A percentile compares a stretch with the other conserved stretches of the same genome.
phyloP scores from a whole-genome alignment of 2,113 vertebrate species.

The Paradisaea rubra region DNA sequence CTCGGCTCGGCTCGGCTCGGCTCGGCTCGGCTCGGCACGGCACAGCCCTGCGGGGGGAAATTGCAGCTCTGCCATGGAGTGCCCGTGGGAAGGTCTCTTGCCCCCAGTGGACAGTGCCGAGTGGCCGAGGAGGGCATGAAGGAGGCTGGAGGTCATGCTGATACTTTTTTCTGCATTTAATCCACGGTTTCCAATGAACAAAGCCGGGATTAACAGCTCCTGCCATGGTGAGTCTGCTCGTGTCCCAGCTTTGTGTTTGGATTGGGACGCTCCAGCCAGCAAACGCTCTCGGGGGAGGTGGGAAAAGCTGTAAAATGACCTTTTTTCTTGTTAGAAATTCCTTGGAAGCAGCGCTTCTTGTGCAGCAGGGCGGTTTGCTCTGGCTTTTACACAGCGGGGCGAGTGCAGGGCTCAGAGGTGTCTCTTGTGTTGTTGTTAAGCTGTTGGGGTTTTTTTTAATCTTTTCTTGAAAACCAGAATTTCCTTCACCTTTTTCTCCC shows the following conservation, averaged over 20 bases:
- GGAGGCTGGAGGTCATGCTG: neutral
- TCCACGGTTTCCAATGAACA: constrained; percentile 10
- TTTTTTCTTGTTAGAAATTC: neutral
- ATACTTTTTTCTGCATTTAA: neutral
- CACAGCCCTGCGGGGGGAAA: fast-evolving
- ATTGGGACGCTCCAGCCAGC: neutral
- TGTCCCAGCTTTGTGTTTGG: neutral
- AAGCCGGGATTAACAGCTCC: neutral
- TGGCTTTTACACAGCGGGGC: neutral
- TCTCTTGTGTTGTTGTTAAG: neutral
- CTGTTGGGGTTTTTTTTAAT: neutral
- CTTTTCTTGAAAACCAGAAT: neutral
- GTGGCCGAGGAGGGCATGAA: neutral
- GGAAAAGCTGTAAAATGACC: neutral
- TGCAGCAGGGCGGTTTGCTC: neutral
- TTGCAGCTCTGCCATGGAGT: neutral
- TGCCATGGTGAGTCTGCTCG: constrained; percentile 23
- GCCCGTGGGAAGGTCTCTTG: neutral
- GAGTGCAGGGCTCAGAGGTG: neutral
- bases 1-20: too few species aligned
- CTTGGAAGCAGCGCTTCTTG: neutral
- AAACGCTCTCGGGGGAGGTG: neutral
- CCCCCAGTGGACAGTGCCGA: fast-evolving
- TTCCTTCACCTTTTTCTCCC: neutral
- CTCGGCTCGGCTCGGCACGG: neutral